Evolutionary conservation across 2,113 vertebrate genomes (phyloP).

Genomic region (Phaetusa simplex): DNA sequence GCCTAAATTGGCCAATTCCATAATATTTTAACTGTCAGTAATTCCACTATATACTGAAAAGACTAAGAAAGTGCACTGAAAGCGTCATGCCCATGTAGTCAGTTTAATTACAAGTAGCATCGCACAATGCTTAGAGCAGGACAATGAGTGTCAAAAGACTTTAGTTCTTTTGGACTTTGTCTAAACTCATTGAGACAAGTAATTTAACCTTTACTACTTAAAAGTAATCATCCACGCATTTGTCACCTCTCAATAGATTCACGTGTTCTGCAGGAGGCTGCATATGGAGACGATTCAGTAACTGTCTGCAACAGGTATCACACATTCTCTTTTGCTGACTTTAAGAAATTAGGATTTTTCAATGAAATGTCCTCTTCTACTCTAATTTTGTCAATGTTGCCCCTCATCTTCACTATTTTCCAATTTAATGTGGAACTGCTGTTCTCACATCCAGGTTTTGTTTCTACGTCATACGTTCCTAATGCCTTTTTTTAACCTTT

Average conservation of each 20-base stretch:
- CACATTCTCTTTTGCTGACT: not conserved
- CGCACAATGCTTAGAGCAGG: not conserved
- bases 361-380: not conserved
- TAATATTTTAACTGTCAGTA: slow-evolving; percentile 35
- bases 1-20: slow-evolving; percentile 24
- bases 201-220: not conserved
- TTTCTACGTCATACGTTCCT: not conserved
- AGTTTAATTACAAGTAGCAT: not conserved
- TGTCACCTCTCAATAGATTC: not conserved
- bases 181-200: not conserved
- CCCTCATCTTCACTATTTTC: accelerated
- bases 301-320: not conserved
- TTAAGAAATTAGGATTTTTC: not conserved
- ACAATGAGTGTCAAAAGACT: not conserved
- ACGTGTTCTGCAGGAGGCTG: not conserved
- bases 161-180: not conserved
- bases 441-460: not conserved
- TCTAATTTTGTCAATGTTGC: not conserved
- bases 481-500: not conserved
- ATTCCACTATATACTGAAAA: not conserved
- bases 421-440: not conserved
- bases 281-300: not conserved
- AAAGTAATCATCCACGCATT: not conserved
- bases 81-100: not conserved
- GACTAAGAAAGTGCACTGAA: not conserved